phyloP scores from a whole-genome alignment of 2,888 invertebrate genomes.

The Monochamus alternatus region DNA sequence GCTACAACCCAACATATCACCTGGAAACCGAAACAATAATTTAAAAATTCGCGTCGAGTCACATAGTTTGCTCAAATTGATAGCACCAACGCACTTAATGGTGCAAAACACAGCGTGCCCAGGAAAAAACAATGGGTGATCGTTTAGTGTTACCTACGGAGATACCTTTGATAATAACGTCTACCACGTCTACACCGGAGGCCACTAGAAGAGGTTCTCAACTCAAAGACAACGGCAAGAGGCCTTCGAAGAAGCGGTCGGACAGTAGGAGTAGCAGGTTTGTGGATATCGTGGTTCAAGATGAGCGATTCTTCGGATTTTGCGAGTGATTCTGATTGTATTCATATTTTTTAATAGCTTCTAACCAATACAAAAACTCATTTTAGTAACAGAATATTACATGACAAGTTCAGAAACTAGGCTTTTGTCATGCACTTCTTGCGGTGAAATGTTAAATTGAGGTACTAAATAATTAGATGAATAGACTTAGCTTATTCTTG shows the following conservation, averaged over 20 bases:
- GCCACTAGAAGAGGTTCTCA: conserved; percentile 47
- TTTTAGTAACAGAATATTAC: no score
- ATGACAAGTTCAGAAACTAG: no score
- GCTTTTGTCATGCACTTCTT: no score
- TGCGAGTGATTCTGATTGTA: not conserved
- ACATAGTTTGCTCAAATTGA: not conserved
- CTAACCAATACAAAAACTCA: no score
- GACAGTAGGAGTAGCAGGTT: conserved; percentile 42
- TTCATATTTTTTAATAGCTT: no score
- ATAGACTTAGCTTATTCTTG: no score
- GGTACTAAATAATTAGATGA: no score
- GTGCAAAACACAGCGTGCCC: no score
- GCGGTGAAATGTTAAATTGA: no score
- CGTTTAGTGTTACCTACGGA: conserved; percentile 60
- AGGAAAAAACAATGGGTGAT: conserved; percentile 59
- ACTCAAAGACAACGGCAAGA: conserved; percentile 36
- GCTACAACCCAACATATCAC: not conserved
- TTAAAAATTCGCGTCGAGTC: no score
- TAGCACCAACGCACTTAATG: not conserved
- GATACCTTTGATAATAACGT: conserved; percentile 66
- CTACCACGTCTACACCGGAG: conserved; percentile 62
- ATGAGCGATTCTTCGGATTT: not conserved
- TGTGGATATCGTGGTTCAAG: not conserved
- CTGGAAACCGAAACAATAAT: not conserved
- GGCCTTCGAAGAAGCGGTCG: conserved; percentile 38